Conservation (phyloP, 2,888 invertebrate genomes). For the Xanthia togata region DNA sequence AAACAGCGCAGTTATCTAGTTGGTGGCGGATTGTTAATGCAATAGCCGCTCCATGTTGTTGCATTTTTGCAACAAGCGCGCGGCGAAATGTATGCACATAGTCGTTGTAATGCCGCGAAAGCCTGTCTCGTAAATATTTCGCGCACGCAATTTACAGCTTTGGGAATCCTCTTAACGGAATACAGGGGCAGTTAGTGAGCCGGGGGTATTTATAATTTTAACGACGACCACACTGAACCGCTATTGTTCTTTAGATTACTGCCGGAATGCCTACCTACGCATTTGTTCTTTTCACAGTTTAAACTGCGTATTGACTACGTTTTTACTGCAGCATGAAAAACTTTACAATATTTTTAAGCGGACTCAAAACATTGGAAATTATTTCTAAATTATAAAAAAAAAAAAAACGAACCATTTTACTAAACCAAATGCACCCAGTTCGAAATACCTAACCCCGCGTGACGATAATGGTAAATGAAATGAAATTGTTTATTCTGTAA, state of each 20-base stretch:
- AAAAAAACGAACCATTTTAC: background rate
- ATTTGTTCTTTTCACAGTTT: conserved; percentile 32
- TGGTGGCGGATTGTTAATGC: conserved; percentile 74
- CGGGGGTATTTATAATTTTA: conserved; percentile 85
- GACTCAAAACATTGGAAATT: background rate
- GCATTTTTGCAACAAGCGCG: conserved; percentile 85
- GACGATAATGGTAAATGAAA: background rate
- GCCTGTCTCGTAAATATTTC: conserved; percentile 90
- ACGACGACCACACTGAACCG: conserved; percentile 76
- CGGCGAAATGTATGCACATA: conserved; percentile 83
- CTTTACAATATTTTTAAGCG: background rate
- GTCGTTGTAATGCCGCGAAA: conserved; percentile 86
- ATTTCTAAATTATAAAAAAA: background rate
- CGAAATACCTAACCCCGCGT: background rate
- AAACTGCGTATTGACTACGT: background rate
- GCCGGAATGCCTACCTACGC: conserved; percentile 62
- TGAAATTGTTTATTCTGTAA: too few species aligned
- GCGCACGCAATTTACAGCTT: conserved; percentile 88
- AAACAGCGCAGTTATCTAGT: conserved; percentile 76
- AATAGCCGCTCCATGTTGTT: conserved; percentile 72
- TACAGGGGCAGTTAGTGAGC: conserved; percentile 87
- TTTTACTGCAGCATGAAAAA: background rate
- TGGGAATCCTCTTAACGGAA: conserved; percentile 89
- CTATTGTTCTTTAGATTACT: conserved; percentile 77
- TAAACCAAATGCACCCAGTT: background rate